Conservation (phyloP, 2,113 vertebrate species). For the Vanacampus margaritifer region DNA sequence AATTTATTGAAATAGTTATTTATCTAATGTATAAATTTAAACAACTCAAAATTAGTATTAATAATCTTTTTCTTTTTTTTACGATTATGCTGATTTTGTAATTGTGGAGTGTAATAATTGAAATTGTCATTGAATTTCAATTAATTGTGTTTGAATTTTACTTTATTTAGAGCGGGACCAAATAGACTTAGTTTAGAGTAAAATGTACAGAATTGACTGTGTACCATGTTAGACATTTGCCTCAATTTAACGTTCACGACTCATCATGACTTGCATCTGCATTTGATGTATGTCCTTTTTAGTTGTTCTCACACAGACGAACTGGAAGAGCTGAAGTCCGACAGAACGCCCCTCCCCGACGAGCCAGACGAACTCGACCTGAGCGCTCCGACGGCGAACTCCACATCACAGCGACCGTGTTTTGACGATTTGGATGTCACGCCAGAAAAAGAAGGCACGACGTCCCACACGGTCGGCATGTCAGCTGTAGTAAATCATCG, state of each 20-base stretch:
- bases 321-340: constrained; percentile 27
- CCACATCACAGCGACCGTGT: constrained; percentile 1
- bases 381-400: constrained; percentile 20
- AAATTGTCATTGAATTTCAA: too few relatives aligned
- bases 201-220: not conserved
- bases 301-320: constrained; percentile 47
- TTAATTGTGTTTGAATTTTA: too few relatives aligned
- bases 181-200: not conserved
- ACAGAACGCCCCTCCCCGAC: constrained; percentile 6
- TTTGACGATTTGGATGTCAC: constrained; percentile 21
- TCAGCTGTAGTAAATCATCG: not conserved
- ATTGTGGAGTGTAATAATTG: too few relatives aligned
- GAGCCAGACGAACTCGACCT: constrained; percentile 21
- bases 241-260: not conserved
- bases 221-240: not conserved
- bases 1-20: too few relatives aligned
- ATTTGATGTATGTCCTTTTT: constrained; percentile 6
- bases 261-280: not conserved
- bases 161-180: too few relatives aligned
- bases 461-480: too few relatives aligned
- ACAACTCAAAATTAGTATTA: too few relatives aligned
- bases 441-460: constrained; percentile 56
- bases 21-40: too few relatives aligned
- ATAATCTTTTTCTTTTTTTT: too few relatives aligned
- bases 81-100: too few relatives aligned